phyloP scores from a whole-genome alignment of 2,797 vertebrate species.

The Cyclopterus lumpus region DNA sequence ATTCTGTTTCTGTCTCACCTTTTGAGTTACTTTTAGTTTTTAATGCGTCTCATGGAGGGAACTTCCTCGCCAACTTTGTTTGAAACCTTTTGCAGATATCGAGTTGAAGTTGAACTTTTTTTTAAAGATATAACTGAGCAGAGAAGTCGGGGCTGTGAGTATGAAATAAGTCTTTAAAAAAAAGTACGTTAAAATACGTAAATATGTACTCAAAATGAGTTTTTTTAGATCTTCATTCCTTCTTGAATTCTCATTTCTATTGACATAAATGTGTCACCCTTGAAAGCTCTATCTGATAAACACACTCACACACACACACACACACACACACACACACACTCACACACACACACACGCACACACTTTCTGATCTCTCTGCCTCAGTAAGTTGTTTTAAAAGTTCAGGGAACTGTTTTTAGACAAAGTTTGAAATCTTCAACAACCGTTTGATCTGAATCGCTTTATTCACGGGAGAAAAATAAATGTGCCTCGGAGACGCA shows the following conservation, averaged over 20 bases:
- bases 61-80: background rate
- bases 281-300: background rate
- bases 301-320: too few relatives aligned
- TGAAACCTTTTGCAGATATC: constrained; percentile 10
- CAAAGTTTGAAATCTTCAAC: background rate
- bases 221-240: background rate
- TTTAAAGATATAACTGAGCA: background rate
- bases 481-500: background rate
- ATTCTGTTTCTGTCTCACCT: too few relatives aligned
- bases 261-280: constrained; percentile 9
- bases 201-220: background rate
- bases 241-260: background rate
- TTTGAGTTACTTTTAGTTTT: too few relatives aligned
- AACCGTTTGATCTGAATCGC: background rate
- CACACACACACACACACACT: too few relatives aligned
- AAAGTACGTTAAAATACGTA: too few relatives aligned
- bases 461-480: background rate
- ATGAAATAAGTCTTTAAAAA: background rate
- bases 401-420: constrained; percentile 14
- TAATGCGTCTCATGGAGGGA: too few relatives aligned
- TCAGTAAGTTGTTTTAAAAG: constrained; percentile 12
- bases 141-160: background rate
- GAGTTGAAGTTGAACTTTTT: background rate
- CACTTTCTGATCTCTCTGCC: constrained; percentile 22
- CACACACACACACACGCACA: too few relatives aligned